These are phyloP conservation scores for Cyphomyrus discorhynchus DNA, from an alignment of 2,113 vertebrate genomes.

Conservation along the genomic window DNA sequence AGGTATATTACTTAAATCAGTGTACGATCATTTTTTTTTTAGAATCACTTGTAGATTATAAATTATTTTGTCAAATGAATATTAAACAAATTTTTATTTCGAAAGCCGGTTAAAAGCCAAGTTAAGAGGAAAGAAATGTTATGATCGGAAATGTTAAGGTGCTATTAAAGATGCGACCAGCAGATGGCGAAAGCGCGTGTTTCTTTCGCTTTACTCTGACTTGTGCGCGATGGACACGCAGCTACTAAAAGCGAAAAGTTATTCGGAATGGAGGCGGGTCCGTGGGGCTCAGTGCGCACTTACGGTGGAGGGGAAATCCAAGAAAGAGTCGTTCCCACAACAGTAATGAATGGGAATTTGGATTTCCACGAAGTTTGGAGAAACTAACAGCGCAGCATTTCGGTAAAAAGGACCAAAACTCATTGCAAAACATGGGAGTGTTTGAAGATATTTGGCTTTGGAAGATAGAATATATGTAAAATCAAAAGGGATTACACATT, in stretches of 20 bases:
- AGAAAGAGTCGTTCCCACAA: constrained; percentile 44
- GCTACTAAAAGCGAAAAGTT: constrained; percentile 22
- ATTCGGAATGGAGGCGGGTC: constrained; percentile 37
- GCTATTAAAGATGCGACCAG: not conserved
- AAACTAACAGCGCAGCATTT: constrained; percentile 21
- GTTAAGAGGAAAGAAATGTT: not conserved
- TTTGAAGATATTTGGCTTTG: constrained; percentile 22
- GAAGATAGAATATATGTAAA: constrained; percentile 22
- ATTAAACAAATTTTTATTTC: not conserved
- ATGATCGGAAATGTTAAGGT: not conserved
- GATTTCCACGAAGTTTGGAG: constrained; percentile 44
- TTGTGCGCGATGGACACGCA: constrained; percentile 27
- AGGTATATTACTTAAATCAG: not conserved
- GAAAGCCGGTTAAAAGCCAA: not conserved
- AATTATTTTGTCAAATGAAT: not conserved
- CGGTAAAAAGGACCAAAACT: constrained; percentile 51
- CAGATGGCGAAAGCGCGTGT: constrained; percentile 6
- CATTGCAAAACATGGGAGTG: constrained; percentile 19
- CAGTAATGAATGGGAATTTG: constrained; percentile 64
- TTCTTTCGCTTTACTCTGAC: not conserved
- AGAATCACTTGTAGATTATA: not conserved
- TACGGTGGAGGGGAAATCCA: constrained; percentile 42
- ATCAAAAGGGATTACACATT: constrained; percentile 19
- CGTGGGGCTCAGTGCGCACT: constrained; percentile 16
- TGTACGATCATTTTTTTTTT: not conserved